Evolutionary conservation across 2,888 invertebrate species (phyloP).

Genomic region (Venustoraphidia nigricollis): DNA sequence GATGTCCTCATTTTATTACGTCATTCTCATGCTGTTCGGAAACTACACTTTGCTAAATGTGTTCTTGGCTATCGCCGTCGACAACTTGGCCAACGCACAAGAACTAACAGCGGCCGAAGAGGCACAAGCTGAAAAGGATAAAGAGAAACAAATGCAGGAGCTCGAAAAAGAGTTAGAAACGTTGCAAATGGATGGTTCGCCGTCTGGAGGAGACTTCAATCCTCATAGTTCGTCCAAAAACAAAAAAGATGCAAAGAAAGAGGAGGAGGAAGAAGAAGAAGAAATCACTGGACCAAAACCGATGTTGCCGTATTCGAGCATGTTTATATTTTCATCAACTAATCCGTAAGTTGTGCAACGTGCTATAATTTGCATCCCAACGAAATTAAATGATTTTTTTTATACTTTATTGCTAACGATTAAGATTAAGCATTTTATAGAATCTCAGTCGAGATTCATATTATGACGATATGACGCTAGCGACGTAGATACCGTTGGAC

Average conservation of each 20-base stretch:
- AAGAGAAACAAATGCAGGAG: slow-evolving; percentile 83
- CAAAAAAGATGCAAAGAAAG: slow-evolving; percentile 64
- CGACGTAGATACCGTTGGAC: too few relatives aligned
- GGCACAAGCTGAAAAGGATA: slow-evolving; percentile 90
- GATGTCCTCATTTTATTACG: slow-evolving; percentile 96
- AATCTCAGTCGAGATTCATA: too few relatives aligned
- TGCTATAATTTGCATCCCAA: background rate
- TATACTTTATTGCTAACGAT: too few relatives aligned
- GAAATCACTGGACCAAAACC: slow-evolving; percentile 92
- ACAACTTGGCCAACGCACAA: slow-evolving; percentile 98
- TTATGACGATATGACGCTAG: too few relatives aligned
- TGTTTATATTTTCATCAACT: slow-evolving; percentile 98
- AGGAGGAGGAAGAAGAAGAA: slow-evolving; percentile 68
- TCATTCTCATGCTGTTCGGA: slow-evolving; percentile 96
- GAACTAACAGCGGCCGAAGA: slow-evolving; percentile 99
- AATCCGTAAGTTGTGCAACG: slow-evolving; percentile 71
- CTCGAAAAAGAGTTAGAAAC: slow-evolving; percentile 90
- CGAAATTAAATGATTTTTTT: background rate
- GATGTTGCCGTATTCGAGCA: slow-evolving; percentile 99
- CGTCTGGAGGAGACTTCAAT: slow-evolving; percentile 48
- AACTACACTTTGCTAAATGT: slow-evolving; percentile 99
- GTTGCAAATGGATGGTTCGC: slow-evolving; percentile 57
- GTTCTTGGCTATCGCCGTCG: slow-evolving; percentile 99
- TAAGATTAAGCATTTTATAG: too few relatives aligned
- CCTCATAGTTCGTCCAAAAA: slow-evolving; percentile 39